Conservation (phyloP, 1,140 invertebrate genomes). For the Helicoverpa zea region DNA sequence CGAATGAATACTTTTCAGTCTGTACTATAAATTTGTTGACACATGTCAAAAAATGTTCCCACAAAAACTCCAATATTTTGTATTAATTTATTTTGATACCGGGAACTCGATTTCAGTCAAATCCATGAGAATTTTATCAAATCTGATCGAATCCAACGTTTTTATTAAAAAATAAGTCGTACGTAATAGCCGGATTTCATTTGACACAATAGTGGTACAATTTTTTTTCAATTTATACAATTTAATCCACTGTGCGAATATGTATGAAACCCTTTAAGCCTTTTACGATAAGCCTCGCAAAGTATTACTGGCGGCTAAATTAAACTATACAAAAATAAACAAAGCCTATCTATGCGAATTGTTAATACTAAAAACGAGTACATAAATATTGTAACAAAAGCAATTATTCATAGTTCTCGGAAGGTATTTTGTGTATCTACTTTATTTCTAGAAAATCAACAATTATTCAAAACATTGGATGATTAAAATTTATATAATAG, state of each 20-base stretch:
- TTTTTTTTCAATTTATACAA: slow-evolving; percentile 28
- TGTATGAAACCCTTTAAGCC: slow-evolving; percentile 1
- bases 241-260: slow-evolving; percentile 14
- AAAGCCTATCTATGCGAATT: too few species aligned
- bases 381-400: too few species aligned
- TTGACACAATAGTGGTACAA: slow-evolving; percentile 15
- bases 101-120: slow-evolving; percentile 9
- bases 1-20: too few species aligned
- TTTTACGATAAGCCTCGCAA: background rate
- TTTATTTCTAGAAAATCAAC: background rate
- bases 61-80: background rate
- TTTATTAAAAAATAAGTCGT: slow-evolving; percentile 25
- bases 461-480: too few species aligned
- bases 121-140: slow-evolving; percentile 21
- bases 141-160: background rate
- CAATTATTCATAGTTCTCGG: too few species aligned
- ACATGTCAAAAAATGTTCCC: background rate
- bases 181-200: slow-evolving; percentile 16
- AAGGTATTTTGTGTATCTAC: background rate
- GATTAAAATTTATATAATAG: background rate
- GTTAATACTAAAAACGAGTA: background rate
- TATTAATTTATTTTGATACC: slow-evolving; percentile 2
- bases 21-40: too few species aligned
- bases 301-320: background rate
- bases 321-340: background rate